A percentile compares a stretch with the other conserved stretches of the same genome.
phyloP scores from a whole-genome alignment of 1,140 invertebrate species.

The Drosophila tropicalis region DNA sequence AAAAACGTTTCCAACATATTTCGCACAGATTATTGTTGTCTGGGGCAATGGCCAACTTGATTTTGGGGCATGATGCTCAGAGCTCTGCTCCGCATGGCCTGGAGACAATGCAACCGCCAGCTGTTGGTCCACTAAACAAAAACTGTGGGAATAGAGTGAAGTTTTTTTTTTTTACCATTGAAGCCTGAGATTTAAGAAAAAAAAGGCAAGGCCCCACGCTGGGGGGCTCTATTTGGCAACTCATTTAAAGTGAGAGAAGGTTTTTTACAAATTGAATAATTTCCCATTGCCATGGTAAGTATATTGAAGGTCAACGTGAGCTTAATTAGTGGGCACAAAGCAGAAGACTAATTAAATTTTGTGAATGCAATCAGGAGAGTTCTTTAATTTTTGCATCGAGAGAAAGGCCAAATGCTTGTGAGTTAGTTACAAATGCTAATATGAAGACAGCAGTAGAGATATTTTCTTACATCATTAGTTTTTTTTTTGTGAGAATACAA shows the following conservation, averaged over 20 bases:
- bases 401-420: neutral
- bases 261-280: slow-evolving; percentile 12
- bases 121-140: slow-evolving; percentile 31
- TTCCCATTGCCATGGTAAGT: neutral
- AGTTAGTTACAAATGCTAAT: no score
- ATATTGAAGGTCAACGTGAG: slow-evolving; percentile 4
- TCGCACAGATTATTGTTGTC: slow-evolving; percentile 52
- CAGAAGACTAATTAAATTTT: neutral
- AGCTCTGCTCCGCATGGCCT: slow-evolving; percentile 87
- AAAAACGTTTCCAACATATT: slow-evolving; percentile 63
- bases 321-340: neutral
- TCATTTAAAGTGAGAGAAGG: slow-evolving; percentile 86
- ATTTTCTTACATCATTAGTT: no score
- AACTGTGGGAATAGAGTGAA: slow-evolving; percentile 41
- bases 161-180: slow-evolving; percentile 39
- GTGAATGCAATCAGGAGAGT: neutral
- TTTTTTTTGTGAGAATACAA: no score
- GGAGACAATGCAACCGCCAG: slow-evolving; percentile 87
- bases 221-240: slow-evolving; percentile 89
- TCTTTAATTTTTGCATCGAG: neutral
- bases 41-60: slow-evolving; percentile 79
- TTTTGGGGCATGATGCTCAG: slow-evolving; percentile 86
- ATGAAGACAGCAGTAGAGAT: no score
- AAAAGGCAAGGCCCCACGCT: slow-evolving; percentile 90
- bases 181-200: slow-evolving; percentile 87